Evolutionary conservation across 1,140 invertebrate species (phyloP).

Genomic region (Macrobrachium rosenbergii): DNA sequence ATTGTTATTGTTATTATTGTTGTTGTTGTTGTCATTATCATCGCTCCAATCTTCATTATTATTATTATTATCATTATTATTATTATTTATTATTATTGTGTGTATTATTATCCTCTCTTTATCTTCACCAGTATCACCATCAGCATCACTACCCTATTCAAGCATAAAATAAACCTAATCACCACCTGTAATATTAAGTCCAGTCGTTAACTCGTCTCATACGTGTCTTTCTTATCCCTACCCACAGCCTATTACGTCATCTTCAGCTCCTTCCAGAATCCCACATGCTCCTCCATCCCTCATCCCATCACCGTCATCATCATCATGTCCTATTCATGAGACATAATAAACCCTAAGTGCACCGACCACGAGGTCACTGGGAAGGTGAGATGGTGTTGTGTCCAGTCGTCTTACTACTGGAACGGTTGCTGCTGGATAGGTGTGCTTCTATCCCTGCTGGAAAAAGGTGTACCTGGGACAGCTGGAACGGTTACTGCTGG

Average conservation of each 20-base stretch:
- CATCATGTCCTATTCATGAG: constrained; percentile 96
- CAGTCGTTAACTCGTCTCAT: neutral
- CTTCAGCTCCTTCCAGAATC: constrained; percentile 81
- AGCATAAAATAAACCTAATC: too few relatives aligned
- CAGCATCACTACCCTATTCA: too few relatives aligned
- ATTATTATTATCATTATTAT: too few relatives aligned
- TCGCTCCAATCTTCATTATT: too few relatives aligned
- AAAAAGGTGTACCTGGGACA: neutral
- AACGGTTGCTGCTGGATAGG: neutral
- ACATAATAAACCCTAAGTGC: constrained; percentile 90
- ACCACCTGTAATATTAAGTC: too few relatives aligned
- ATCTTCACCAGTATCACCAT: too few relatives aligned
- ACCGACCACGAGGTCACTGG: constrained; percentile 90
- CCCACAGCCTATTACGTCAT: constrained; percentile 88
- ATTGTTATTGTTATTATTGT: too few relatives aligned
- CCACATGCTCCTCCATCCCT: constrained; percentile 83
- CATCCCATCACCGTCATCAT: constrained; percentile 97
- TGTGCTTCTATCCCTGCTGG: too few relatives aligned
- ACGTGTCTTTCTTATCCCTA: neutral
- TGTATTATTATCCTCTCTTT: too few relatives aligned
- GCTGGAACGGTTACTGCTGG: too few relatives aligned
- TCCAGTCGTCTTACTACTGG: neutral
- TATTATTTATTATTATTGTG: too few relatives aligned
- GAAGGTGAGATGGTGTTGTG: constrained; percentile 78
- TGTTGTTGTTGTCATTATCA: too few relatives aligned